phyloP scores from a whole-genome alignment of 2,797 vertebrate species.

The Emydoidea blandingii region DNA sequence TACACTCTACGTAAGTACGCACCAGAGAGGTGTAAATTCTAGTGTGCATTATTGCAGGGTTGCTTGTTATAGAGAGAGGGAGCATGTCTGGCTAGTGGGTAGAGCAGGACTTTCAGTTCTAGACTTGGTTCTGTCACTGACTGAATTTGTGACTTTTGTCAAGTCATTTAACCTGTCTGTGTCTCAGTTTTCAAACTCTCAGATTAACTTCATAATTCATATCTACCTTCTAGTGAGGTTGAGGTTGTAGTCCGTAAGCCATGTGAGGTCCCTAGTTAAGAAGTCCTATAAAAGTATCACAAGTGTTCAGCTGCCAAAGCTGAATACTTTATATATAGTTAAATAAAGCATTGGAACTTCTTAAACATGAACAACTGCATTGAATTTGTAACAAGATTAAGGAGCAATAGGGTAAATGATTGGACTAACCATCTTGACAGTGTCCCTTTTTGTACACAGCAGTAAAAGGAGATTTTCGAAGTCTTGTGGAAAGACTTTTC shows the following conservation, averaged over 20 bases:
- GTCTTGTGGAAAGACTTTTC: neutral
- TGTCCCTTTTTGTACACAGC: neutral
- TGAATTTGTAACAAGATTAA: slow-evolving; percentile 8
- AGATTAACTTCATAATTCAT: neutral
- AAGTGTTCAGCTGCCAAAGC: neutral
- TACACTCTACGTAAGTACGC: neutral
- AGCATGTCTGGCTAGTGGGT: neutral
- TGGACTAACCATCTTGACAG: neutral
- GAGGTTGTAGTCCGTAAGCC: neutral
- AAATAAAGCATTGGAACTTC: neutral
- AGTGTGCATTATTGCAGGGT: neutral
- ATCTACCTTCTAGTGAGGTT: neutral
- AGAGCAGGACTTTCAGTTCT: neutral
- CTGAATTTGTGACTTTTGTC: neutral
- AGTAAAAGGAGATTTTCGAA: slow-evolving; percentile 7
- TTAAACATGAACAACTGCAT: slow-evolving; percentile 7
- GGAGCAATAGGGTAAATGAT: neutral
- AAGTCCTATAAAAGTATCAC: neutral
- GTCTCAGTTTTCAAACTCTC: neutral
- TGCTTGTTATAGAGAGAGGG: neutral
- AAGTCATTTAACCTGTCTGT: neutral
- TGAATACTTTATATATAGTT: neutral
- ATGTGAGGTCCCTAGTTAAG: neutral
- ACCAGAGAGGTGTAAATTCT: neutral
- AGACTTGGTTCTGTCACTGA: neutral